These are phyloP conservation scores for Drosophila cardini DNA, from an alignment of 1,140 invertebrate genomes.

Conservation along the genomic window DNA sequence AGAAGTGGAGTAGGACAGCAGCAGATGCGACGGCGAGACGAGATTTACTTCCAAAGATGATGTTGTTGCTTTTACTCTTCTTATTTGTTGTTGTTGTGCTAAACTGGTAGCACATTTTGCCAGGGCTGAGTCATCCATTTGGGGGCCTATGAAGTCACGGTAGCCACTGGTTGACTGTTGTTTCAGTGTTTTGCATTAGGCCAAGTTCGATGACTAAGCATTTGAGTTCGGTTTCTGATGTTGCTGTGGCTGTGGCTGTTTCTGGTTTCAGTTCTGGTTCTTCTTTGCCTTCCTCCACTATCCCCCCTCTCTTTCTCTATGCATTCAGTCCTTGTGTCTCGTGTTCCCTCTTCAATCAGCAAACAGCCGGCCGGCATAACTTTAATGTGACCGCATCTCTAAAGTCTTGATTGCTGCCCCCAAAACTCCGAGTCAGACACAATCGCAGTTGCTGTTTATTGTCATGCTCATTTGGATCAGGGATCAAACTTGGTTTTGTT, in stretches of 20 bases:
- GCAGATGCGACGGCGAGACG: slow-evolving; percentile 39
- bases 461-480: slow-evolving; percentile 40
- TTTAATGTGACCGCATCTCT: slow-evolving; percentile 72
- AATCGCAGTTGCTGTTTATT: slow-evolving; percentile 28
- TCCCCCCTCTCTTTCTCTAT: neutral
- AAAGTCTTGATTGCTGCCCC: slow-evolving; percentile 44
- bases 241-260: too few relatives aligned
- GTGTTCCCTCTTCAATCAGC: slow-evolving; percentile 26
- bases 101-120: slow-evolving; percentile 78
- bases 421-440: slow-evolving; percentile 10
- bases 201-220: slow-evolving; percentile 82
- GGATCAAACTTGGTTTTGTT: slow-evolving; percentile 7
- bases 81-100: slow-evolving; percentile 34
- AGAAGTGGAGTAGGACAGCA: slow-evolving; percentile 56
- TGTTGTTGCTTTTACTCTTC: neutral
- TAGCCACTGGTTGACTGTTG: slow-evolving; percentile 51
- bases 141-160: slow-evolving; percentile 25
- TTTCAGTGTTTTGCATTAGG: slow-evolving; percentile 71
- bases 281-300: slow-evolving; percentile 2
- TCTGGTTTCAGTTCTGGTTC: slow-evolving; percentile 52
- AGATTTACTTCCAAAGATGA: slow-evolving; percentile 38
- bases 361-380: slow-evolving; percentile 66
- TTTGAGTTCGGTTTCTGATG: slow-evolving; percentile 28
- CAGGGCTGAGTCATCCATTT: slow-evolving; percentile 66
- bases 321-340: neutral